phyloP scores from a whole-genome alignment of 2,888 invertebrate genomes.

The Polyploca ridens region DNA sequence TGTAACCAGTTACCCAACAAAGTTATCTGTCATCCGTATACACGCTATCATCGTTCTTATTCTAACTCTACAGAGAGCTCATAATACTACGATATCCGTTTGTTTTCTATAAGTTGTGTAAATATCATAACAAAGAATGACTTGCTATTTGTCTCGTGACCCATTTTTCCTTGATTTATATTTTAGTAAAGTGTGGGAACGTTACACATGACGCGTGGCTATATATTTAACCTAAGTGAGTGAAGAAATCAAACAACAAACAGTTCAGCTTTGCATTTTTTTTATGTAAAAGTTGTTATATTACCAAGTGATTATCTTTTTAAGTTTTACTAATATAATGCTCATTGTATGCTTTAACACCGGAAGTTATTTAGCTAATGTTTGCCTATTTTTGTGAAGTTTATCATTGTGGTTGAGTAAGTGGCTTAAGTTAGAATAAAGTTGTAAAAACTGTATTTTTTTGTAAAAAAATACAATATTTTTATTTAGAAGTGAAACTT shows the following conservation, averaged over 20 bases:
- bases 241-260: not conserved
- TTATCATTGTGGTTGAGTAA: too few species aligned
- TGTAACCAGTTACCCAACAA: slow-evolving; percentile 19
- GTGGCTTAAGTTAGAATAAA: too few species aligned
- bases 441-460: not conserved
- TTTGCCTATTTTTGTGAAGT: not conserved
- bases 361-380: not conserved
- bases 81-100: not conserved
- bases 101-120: not conserved
- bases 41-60: not conserved
- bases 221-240: not conserved
- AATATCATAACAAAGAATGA: not conserved
- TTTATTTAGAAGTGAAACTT: too few species aligned
- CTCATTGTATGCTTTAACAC: too few species aligned
- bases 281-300: too few species aligned
- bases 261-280: not conserved
- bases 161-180: slow-evolving; percentile 4
- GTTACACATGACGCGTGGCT: not conserved
- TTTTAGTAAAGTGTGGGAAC: slow-evolving; percentile 1
- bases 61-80: not conserved
- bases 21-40: not conserved
- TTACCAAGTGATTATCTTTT: too few species aligned
- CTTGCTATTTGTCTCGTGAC: not conserved
- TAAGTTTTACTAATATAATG: too few species aligned
- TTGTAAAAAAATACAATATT: not conserved